These are phyloP conservation scores for Sebastes matsubarae DNA, from an alignment of 2,797 vertebrate genomes.

Conservation along the genomic window DNA sequence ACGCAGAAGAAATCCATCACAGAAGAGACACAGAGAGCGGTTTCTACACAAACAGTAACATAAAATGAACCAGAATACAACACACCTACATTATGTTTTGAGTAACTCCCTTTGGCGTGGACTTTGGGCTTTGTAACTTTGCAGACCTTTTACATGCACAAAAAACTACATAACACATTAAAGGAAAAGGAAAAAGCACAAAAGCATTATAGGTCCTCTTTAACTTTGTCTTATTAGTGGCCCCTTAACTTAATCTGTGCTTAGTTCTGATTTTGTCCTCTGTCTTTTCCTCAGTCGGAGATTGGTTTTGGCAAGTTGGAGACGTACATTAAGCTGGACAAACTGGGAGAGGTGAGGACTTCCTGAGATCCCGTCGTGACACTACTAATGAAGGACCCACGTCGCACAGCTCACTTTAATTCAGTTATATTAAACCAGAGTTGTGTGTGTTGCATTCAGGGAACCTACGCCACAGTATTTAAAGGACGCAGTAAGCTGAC, in stretches of 20 bases:
- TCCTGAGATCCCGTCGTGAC: not conserved
- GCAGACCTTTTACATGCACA: no score
- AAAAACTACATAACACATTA: no score
- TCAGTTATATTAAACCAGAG: not conserved
- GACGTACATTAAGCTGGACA: slow-evolving; percentile 99
- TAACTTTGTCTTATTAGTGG: not conserved
- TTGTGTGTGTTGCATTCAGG: slow-evolving; percentile 75
- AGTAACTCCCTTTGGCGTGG: not conserved
- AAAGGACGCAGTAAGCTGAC: slow-evolving; percentile 98
- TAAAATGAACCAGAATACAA: not conserved
- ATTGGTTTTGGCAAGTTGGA: slow-evolving; percentile 99
- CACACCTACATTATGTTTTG: not conserved
- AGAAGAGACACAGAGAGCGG: not conserved
- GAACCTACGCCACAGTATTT: slow-evolving; percentile 98
- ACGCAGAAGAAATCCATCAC: not conserved
- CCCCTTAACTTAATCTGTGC: not conserved
- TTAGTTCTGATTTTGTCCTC: slow-evolving; percentile 18
- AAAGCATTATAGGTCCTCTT: not conserved
- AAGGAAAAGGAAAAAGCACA: no score
- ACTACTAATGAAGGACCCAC: accelerated
- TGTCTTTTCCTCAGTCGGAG: slow-evolving; percentile 87
- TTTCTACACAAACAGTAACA: not conserved
- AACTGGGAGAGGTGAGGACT: slow-evolving; percentile 93
- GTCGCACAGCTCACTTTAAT: accelerated
- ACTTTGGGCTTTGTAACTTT: no score